Evolutionary conservation across 1,140 invertebrate genomes (phyloP).

Genomic region (Caerostris extrusa): DNA sequence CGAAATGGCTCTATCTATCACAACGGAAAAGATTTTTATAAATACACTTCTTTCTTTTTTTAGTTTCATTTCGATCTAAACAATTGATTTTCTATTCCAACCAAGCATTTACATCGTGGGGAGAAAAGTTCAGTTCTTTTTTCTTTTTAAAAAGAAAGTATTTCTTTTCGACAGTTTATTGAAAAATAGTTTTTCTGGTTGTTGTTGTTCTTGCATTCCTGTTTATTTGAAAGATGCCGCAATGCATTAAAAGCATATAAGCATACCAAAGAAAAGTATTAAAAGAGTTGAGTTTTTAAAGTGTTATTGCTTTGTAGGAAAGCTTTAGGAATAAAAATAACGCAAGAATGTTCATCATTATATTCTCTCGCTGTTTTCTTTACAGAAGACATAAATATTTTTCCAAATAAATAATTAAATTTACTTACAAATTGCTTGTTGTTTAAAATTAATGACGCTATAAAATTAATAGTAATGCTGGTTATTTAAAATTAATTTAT

Average conservation of each 20-base stretch:
- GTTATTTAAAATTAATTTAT: too few species aligned
- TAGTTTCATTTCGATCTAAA: neutral
- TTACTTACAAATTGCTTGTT: neutral
- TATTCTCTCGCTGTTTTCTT: too few species aligned
- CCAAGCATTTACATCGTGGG: neutral
- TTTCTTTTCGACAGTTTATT: neutral
- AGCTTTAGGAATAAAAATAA: neutral
- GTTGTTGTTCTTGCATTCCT: neutral
- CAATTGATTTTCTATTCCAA: conserved; percentile 1
- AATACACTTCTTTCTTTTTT: too few species aligned
- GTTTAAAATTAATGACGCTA: too few species aligned
- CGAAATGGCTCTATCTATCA: neutral
- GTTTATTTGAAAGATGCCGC: conserved; percentile 6
- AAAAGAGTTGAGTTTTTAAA: neutral
- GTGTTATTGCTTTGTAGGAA: neutral
- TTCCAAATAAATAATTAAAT: neutral
- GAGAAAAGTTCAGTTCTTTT: neutral
- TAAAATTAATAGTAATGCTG: too few species aligned
- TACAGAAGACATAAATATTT: neutral
- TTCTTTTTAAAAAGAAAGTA: neutral
- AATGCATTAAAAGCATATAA: neutral
- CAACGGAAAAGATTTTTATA: neutral
- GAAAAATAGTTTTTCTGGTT: neutral
- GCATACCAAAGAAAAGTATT: neutral
- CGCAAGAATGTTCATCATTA: too few species aligned